Base-by-base conservation (phyloP, 2,888 invertebrate species). In the Nasonia oneida region DNA sequence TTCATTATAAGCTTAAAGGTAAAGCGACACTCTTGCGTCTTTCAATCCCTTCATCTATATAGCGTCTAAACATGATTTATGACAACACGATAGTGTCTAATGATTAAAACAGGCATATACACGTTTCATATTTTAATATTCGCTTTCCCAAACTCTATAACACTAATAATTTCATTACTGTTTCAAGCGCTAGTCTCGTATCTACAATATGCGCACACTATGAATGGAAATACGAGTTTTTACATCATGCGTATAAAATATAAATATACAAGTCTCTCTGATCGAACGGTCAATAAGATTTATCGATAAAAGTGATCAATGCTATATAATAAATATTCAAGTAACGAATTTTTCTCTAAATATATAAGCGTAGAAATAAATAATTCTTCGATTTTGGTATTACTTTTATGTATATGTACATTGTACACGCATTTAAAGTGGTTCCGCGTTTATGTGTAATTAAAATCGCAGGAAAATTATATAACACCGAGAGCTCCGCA, bases 351-450 rank as follows among this genome's bases (percentile, higher is more conserved):
- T 67, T 33, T n/a, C 6, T 57, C 23, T 61, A 42, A 76, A 71
- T 29, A 71, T 74, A 64, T 80, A 80, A 84, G 71, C 74, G 79
- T 29, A 76, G 33, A 23, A 83, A 67, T 75, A 86, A 81, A 79
- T 85, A 81, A 85, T 80, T 82, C n/a, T 37, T 79, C 39, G 74
- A 85, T 87, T 85, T 85, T 83, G 85, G 83, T 81, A 85, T 87
- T 81, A 73, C 42, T 81, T 76, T 29, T 86, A 85, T 84, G 75
- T 47, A 85, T 84, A 71, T 12, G 8, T 83, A 87, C 86, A 87
- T 8, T 47, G 8, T 83, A 87, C 86, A 87, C 14, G 50, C 39
- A 39, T 83, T 64, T 80, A 76, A 75, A 75, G 47, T 78, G 82
- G 74, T 85, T 82, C 29, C 78, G 78, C 74, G 29, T 42, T 42